Evolutionary conservation across 2,888 invertebrate genomes (phyloP).

Genomic region (Xylota sylvarum): DNA sequence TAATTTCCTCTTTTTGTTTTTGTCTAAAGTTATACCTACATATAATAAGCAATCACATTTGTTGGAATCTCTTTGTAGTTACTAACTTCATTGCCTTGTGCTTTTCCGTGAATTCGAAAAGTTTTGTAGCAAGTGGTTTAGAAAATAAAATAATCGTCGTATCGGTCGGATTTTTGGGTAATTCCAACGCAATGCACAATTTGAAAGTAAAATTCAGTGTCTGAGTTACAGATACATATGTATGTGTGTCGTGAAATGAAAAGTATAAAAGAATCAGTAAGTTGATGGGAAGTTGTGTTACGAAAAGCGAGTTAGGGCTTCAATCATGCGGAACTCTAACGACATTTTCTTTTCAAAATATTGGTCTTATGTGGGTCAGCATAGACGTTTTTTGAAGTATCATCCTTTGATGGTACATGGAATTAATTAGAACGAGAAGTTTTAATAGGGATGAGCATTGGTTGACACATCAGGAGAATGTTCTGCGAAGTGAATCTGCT

Average conservation of each 20-base stretch:
- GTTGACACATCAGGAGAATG: too few relatives aligned
- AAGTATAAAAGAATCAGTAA: background rate
- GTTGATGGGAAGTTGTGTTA: background rate
- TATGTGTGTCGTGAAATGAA: background rate
- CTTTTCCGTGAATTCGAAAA: constrained; percentile 23
- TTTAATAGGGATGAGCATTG: too few relatives aligned
- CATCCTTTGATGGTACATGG: too few relatives aligned
- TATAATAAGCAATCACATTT: constrained; percentile 43
- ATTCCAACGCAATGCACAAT: background rate
- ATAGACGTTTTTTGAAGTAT: too few relatives aligned
- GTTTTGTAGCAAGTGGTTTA: constrained; percentile 14
- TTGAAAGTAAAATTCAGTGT: background rate
- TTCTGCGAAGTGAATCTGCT: too few relatives aligned
- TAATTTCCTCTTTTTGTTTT: constrained; percentile 69
- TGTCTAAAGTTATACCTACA: constrained; percentile 20
- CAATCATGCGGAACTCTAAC: too few relatives aligned
- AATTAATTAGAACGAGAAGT: too few relatives aligned
- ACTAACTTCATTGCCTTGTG: constrained; percentile 12
- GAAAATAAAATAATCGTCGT: constrained; percentile 8
- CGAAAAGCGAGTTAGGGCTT: background rate
- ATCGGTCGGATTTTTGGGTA: background rate
- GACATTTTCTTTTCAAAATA: too few relatives aligned
- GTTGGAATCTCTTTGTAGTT: constrained; percentile 38
- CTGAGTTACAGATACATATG: background rate
- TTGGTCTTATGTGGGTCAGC: too few relatives aligned